Evolutionary conservation across 2,888 invertebrate genomes (phyloP).

Genomic region (Glaucopsyche alexis): DNA sequence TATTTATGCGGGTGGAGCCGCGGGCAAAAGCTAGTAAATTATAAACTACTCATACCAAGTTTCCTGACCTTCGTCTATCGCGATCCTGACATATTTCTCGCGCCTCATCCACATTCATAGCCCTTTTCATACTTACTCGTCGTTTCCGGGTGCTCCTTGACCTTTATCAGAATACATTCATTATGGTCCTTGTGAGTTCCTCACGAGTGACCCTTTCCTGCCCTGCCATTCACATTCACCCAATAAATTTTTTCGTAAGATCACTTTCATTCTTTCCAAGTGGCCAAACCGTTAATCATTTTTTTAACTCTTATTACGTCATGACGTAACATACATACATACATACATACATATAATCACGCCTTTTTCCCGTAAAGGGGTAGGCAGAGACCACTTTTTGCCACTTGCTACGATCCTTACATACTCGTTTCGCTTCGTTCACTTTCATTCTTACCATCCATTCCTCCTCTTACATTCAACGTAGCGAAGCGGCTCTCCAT

Average conservation of each 20-base stretch:
- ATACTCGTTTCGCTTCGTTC: too few species aligned
- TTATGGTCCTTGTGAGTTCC: not conserved
- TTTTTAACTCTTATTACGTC: not conserved
- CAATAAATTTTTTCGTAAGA: not conserved
- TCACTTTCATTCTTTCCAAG: not conserved
- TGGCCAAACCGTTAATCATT: not conserved
- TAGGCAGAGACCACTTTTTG: too few species aligned
- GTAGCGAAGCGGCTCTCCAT: too few species aligned
- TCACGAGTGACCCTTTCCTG: not conserved
- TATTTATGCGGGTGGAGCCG: too few species aligned
- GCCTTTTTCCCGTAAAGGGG: too few species aligned
- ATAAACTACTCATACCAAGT: too few species aligned
- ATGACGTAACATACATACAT: too few species aligned
- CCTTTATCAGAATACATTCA: not conserved
- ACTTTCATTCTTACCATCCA: too few species aligned
- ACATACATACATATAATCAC: too few species aligned
- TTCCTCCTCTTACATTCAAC: too few species aligned
- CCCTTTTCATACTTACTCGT: conserved; percentile 4
- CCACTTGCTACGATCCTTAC: too few species aligned
- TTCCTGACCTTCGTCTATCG: not conserved
- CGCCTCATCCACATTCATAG: not conserved
- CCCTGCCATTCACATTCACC: conserved; percentile 1
- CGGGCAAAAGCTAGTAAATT: too few species aligned
- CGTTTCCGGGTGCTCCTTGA: conserved; percentile 1
- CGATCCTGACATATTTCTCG: not conserved